Evolutionary conservation across 2,888 invertebrate genomes (phyloP).

Genomic region (Prostheceraeus crozeri): DNA sequence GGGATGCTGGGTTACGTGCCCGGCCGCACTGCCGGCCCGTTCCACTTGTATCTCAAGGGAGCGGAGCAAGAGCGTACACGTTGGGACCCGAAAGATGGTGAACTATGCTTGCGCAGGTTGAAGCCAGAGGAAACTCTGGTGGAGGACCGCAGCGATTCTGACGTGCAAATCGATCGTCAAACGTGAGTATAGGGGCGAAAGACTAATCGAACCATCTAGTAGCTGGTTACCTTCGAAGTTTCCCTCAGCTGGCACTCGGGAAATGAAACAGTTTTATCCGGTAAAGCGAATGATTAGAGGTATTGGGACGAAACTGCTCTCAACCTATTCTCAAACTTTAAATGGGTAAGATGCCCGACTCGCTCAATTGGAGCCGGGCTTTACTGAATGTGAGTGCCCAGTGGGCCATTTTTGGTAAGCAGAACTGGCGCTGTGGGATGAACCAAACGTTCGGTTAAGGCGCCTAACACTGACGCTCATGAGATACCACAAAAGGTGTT

Average conservation of each 20-base stretch:
- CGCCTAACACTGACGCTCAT: constrained; percentile 63
- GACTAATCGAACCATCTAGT: constrained; percentile 70
- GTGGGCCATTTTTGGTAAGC: constrained; percentile 71
- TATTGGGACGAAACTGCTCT: constrained; percentile 66
- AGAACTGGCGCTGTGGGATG: constrained; percentile 73
- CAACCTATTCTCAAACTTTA: constrained; percentile 72
- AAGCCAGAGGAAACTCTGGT: constrained; percentile 67
- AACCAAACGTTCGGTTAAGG: constrained; percentile 68
- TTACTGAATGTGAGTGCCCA: constrained; percentile 60
- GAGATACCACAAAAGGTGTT: constrained; percentile 64
- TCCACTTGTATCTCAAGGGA: too few relatives aligned
- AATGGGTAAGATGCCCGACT: constrained; percentile 66
- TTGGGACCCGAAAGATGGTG: constrained; percentile 70
- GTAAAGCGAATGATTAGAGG: constrained; percentile 71
- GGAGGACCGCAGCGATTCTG: constrained; percentile 69
- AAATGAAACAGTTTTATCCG: constrained; percentile 63
- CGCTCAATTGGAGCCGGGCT: constrained; percentile 62
- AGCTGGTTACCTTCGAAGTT: constrained; percentile 71
- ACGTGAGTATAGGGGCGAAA: constrained; percentile 67
- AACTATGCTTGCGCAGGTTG: constrained; percentile 67
- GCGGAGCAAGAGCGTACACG: constrained; percentile 64
- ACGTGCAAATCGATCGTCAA: constrained; percentile 72
- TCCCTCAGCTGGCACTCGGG: too few relatives aligned
- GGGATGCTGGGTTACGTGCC: constrained; percentile 39
- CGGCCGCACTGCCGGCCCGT: constrained; percentile 63